phyloP scores from a whole-genome alignment of 2,888 invertebrate species.

The Dasysyrphus albostriatus region DNA sequence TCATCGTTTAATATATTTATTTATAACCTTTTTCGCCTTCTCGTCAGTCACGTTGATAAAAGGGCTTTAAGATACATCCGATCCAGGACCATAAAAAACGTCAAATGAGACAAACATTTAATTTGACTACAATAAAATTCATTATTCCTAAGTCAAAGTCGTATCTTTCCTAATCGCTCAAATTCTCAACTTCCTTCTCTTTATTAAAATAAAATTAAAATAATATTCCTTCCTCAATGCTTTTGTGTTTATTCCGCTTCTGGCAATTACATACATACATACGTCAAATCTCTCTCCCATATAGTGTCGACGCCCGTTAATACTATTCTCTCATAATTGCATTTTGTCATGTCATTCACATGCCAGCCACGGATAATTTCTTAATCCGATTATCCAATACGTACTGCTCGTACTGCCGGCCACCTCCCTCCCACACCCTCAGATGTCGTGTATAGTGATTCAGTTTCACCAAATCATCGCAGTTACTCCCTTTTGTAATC shows the following conservation, averaged over 20 bases:
- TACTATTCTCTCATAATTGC: conserved; percentile 41
- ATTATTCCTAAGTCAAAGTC: not conserved
- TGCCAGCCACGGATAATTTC: conserved; percentile 49
- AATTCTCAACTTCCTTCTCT: not conserved
- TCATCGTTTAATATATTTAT: too few species aligned
- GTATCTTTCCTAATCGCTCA: not conserved
- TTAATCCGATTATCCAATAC: conserved; percentile 48
- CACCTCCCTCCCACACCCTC: not conserved
- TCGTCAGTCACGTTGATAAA: too few species aligned
- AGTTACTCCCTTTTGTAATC: not conserved
- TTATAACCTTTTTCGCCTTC: too few species aligned
- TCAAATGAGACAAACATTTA: not conserved
- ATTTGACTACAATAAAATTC: not conserved
- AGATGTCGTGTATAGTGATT: not conserved
- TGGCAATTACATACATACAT: conserved; percentile 7
- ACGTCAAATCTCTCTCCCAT: not conserved
- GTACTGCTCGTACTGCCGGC: not conserved
- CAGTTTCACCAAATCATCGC: conserved; percentile 5
- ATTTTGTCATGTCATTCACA: conserved; percentile 50
- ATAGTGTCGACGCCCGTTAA: not conserved
- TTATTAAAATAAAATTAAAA: not conserved
- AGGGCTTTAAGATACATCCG: not conserved
- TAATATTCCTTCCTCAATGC: not conserved
- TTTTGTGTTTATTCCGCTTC: not conserved
- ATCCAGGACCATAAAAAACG: not conserved